These are phyloP conservation scores for Psophia crepitans DNA, from an alignment of 2,113 vertebrate genomes.

Conservation along the genomic window DNA sequence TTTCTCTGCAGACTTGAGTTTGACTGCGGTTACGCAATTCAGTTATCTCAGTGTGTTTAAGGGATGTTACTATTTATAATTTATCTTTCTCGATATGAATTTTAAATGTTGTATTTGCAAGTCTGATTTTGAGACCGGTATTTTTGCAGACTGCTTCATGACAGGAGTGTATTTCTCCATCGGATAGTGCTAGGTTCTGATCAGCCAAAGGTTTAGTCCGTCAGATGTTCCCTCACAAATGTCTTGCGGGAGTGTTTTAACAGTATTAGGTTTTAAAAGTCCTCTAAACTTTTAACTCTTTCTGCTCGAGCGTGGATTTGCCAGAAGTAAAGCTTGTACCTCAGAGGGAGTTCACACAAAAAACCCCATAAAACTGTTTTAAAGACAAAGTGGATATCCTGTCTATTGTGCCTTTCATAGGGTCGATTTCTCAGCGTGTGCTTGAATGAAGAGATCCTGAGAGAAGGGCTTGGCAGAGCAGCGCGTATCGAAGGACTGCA, in stretches of 20 bases:
- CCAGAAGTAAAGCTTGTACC: background rate
- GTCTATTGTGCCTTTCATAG: constrained; percentile 49
- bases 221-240: background rate
- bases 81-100: background rate
- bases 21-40: background rate
- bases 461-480: constrained; percentile 83
- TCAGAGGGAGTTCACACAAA: background rate
- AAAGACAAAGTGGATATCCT: background rate
- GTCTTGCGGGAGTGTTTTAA: too few species aligned
- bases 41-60: background rate
- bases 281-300: background rate
- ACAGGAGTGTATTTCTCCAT: background rate
- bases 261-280: background rate
- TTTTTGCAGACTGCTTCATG: background rate
- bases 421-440: constrained; percentile 74
- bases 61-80: background rate
- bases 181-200: background rate
- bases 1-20: background rate
- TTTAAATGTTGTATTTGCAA: background rate
- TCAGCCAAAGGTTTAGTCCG: background rate
- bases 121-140: background rate
- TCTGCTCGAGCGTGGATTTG: fast-evolving
- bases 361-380: background rate
- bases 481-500: constrained; percentile 75
- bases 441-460: constrained; percentile 88